Evolutionary conservation across 2,113 vertebrate species (phyloP).

Genomic region (Typhlomys cinereus): DNA sequence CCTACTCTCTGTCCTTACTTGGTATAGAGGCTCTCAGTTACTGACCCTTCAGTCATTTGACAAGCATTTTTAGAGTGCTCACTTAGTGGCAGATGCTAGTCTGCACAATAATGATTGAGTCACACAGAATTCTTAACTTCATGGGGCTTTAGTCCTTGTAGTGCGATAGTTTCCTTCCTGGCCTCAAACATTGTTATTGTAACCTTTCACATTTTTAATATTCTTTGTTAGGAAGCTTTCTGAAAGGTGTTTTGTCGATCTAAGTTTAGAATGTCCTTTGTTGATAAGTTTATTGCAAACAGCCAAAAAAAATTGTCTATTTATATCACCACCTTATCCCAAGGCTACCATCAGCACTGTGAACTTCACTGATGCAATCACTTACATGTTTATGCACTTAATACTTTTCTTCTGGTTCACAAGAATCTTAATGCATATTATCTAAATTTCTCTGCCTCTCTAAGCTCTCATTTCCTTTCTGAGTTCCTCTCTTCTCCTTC

Average conservation of each 20-base stretch:
- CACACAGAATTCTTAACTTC: neutral
- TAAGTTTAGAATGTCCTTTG: neutral
- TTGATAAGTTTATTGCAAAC: neutral
- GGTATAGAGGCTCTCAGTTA: neutral
- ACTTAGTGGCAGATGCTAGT: neutral
- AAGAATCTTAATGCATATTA: neutral
- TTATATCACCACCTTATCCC: neutral
- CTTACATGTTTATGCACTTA: neutral
- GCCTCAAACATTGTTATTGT: neutral
- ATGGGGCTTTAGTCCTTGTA: neutral
- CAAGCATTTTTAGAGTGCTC: neutral
- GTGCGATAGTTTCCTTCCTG: neutral
- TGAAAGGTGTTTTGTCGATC: neutral
- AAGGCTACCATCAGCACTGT: neutral
- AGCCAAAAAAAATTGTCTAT: neutral
- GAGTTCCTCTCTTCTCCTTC: neutral
- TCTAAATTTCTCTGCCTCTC: neutral
- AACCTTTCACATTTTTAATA: neutral
- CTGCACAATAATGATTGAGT: neutral
- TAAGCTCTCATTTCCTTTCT: neutral
- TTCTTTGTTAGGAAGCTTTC: neutral
- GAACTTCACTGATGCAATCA: neutral
- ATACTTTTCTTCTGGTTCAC: neutral
- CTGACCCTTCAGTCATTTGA: neutral
- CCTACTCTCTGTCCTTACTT: neutral